These are phyloP conservation scores for Danio aesculapii DNA, from an alignment of 2,797 vertebrate species.

Conservation along the genomic window DNA sequence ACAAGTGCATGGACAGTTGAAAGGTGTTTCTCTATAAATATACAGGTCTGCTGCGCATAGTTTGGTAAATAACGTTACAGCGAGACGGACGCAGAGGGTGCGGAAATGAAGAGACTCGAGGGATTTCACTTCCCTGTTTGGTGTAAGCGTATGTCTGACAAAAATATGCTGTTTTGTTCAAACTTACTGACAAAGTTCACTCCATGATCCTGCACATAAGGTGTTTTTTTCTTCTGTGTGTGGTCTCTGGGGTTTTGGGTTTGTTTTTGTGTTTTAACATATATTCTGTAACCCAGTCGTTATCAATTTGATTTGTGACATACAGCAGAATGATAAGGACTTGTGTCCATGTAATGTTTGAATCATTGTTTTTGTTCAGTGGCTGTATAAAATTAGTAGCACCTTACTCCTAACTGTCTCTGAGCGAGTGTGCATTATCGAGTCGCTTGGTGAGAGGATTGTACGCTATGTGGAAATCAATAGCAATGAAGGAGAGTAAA, in stretches of 20 bases:
- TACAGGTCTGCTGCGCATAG: conserved; percentile 66
- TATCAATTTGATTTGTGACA: conserved; percentile 34
- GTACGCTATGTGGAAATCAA: conserved; percentile 73
- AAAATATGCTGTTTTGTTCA: conserved; percentile 14
- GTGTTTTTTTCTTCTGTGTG: background rate
- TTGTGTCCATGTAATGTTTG: conserved; percentile 36
- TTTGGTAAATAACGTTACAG: conserved; percentile 75
- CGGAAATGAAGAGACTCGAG: conserved; percentile 43
- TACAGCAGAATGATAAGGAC: conserved; percentile 16
- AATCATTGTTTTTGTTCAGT: conserved; percentile 45
- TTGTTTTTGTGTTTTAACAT: conserved; percentile 21
- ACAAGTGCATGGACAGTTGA: conserved; percentile 66
- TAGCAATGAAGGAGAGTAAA: conserved; percentile 74
- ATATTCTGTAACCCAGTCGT: conserved; percentile 27
- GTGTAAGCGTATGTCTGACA: conserved; percentile 44
- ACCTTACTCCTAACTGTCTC: conserved; percentile 51
- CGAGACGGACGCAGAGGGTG: conserved; percentile 66
- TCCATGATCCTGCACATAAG: conserved; percentile 9
- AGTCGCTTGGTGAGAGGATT: conserved; percentile 69
- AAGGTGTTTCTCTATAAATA: conserved; percentile 83
- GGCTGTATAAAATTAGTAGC: conserved; percentile 42
- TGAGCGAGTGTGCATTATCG: conserved; percentile 70
- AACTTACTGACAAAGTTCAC: conserved; percentile 15
- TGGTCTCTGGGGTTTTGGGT: conserved; percentile 1
- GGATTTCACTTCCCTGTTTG: conserved; percentile 75